These are phyloP conservation scores for Idaea biselata DNA, from an alignment of 2,888 invertebrate genomes.

Conservation along the genomic window DNA sequence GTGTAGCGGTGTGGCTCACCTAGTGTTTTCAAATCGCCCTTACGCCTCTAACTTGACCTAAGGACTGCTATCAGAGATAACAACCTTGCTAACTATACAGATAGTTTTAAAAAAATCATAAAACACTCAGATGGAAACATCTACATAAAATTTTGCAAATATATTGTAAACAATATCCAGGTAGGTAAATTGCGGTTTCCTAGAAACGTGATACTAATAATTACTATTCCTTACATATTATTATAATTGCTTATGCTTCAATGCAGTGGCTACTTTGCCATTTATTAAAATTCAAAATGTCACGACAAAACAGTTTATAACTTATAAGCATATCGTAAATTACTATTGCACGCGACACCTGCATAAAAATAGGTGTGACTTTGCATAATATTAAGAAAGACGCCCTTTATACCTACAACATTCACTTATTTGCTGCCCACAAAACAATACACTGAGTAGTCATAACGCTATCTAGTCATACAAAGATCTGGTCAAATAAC, in stretches of 20 bases:
- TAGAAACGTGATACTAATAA: not conserved
- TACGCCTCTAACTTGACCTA: no score
- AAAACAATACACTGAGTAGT: no score
- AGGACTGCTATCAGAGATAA: no score
- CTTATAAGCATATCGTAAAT: not conserved
- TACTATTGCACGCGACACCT: not conserved
- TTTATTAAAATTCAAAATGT: not conserved
- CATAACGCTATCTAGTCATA: no score
- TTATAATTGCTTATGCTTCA: not conserved
- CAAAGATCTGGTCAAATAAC: no score
- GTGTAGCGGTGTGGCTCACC: no score
- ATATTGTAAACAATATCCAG: not conserved
- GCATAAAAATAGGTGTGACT: not conserved
- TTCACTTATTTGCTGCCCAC: not conserved
- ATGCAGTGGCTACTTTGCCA: not conserved
- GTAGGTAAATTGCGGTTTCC: not conserved
- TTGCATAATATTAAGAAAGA: not conserved
- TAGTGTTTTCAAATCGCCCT: no score
- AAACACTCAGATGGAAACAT: no score
- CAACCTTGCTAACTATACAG: no score
- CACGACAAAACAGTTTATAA: not conserved
- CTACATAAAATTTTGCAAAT: not conserved
- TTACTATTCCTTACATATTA: not conserved
- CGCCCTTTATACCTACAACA: not conserved
- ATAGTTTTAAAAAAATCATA: no score